Base-by-base conservation (phyloP, 2,888 invertebrate species). In the Erebia palarica region DNA sequence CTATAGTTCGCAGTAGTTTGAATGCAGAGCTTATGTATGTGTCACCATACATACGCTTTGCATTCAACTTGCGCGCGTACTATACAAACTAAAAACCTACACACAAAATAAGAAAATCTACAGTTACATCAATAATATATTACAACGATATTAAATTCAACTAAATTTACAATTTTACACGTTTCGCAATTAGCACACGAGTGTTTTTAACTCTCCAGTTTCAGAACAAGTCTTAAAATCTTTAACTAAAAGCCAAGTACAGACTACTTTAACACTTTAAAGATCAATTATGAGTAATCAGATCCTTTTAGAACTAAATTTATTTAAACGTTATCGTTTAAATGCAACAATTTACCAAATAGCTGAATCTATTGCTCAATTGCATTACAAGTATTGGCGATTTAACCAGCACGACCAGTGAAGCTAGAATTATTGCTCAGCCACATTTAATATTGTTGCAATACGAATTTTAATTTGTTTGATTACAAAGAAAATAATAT, bases 341-440 rank as follows among this genome's bases (percentile, higher is more conserved):
- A 55, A 61, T 5, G 13, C 11, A 61, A 18, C 18, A 4, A 44
- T 61, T 47, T 61, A 61, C 44, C 16, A 18, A 61, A 44, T 18
- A 18, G n/a, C 16, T 13, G 16, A 18, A 60, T 42, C 60, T 11
- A 61, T 63, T 63, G 49, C 47, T 63, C 21, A 63, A 63, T 63
- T 21, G 18, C 18, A 47, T 21, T 14, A 18, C 16, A 44, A 63
- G 49, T 49, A 21, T 21, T 49, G 21, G 63, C 14, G 44, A 49
- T 47, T 44, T 14, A 21, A 1, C 18, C 0, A 13, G 63, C 18
- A 14, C 21, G 49, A 21, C 63, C 49, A 49, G 49, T 49, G 63
- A 63, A 63, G 63, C 63, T 63, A 44, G 44, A n/a, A 63, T 21
- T 18, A 49, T 63, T 63, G 63, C 63, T 49, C 42, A 44, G 60